Evolutionary conservation across 2,797 vertebrate species (phyloP).

Genomic region (Onychomys arenicola): DNA sequence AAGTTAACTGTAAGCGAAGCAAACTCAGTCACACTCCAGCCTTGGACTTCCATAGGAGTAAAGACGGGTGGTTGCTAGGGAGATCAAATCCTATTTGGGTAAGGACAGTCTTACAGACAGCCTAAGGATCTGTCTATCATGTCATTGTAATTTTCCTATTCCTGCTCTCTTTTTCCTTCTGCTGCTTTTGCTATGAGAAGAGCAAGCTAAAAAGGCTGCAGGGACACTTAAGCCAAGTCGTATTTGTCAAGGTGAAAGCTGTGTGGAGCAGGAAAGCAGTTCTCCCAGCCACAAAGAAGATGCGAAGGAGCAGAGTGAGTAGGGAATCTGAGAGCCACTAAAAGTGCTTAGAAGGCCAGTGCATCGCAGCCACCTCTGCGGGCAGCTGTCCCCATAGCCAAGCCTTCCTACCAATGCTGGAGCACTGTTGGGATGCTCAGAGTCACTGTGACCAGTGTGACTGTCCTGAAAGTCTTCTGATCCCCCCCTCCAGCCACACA

Average conservation of each 20-base stretch:
- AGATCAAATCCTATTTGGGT: conserved; percentile 54
- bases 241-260: conserved; percentile 82
- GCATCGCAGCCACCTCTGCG: not conserved
- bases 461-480: not conserved
- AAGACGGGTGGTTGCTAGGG: conserved; percentile 57
- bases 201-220: conserved; percentile 82
- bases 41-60: not conserved
- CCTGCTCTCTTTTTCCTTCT: conserved; percentile 71
- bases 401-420: not conserved
- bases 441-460: not conserved
- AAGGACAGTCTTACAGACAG: not conserved
- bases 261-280: conserved; percentile 80
- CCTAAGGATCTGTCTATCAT: conserved; percentile 25
- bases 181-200: conserved; percentile 79
- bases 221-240: conserved; percentile 81
- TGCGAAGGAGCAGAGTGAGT: conserved; percentile 79
- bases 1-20: conserved; percentile 55
- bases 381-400: not conserved
- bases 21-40: conserved; percentile 19
- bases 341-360: conserved; percentile 80
- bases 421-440: not conserved
- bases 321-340: conserved; percentile 82
- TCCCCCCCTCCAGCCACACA: rapidly evolving
- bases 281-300: conserved; percentile 78
- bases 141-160: conserved; percentile 79